These are phyloP conservation scores for Xyrauchen texanus DNA, from an alignment of 2,113 vertebrate species.

Conservation along the genomic window DNA sequence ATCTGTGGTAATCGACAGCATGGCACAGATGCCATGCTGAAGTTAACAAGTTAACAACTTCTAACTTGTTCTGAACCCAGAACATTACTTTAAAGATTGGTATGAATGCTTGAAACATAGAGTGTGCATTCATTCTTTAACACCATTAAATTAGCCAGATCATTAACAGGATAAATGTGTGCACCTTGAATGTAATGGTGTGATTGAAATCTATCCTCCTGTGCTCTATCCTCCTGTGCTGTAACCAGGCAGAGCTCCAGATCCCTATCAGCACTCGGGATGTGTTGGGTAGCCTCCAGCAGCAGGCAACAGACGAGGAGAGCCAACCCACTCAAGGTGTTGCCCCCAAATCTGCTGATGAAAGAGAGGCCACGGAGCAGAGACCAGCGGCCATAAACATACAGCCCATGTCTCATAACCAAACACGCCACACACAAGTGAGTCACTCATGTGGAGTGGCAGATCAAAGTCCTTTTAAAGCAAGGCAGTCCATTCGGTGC, in stretches of 20 bases:
- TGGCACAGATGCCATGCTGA: background rate
- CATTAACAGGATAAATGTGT: background rate
- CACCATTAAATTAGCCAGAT: too few relatives aligned
- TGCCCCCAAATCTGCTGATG: background rate
- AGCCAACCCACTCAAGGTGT: background rate
- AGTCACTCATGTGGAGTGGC: background rate
- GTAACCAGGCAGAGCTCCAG: conserved; percentile 65
- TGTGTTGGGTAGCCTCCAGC: conserved; percentile 69
- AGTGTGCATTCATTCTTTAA: too few relatives aligned
- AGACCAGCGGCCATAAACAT: background rate
- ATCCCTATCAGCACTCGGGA: conserved; percentile 68
- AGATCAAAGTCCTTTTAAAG: background rate
- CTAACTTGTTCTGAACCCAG: conserved; percentile 3
- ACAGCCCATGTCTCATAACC: background rate
- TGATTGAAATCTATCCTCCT: background rate
- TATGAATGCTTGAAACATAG: background rate
- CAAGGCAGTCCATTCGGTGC: too few relatives aligned
- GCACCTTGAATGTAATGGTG: background rate
- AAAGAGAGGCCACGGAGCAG: background rate
- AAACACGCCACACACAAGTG: conserved; percentile 31
- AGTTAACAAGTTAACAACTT: too few relatives aligned
- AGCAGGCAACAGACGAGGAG: conserved; percentile 53
- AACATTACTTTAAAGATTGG: background rate
- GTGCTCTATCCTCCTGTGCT: too few relatives aligned
- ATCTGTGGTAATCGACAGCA: background rate